Evolutionary conservation across 2,113 vertebrate genomes (phyloP), one percentile per base, ranked within the genome.

Genomic region (Nesoenas mayeri): DNA sequence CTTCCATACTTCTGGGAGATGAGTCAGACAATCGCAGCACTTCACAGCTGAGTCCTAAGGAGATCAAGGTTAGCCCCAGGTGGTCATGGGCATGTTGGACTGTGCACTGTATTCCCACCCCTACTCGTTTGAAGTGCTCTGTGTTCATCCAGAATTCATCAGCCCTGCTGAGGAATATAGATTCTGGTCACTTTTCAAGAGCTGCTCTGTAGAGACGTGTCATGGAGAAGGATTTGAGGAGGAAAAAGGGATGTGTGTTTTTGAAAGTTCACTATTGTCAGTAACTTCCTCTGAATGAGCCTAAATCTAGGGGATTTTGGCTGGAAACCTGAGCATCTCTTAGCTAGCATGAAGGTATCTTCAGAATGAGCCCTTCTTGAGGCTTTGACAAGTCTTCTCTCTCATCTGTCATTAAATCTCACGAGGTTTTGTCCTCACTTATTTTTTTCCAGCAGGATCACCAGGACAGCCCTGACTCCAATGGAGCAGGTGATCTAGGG

Each of bases 1-100:
- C 99, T 4, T 99, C 99, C 60, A 98, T 99, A 61, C 97, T 98
- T 53, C 97, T 99, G 88, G 99, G 99, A 6, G 99, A 99, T 19
- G 99, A 99, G 95, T 98, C 98, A 71, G 99, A 99, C n/a, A 99
- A 99, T 79, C 98, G 97, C 79, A 97, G 98, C 1, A 86, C 97
- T 84, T 98, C 98, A 91, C 99, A 98, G 10, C 97, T 98, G 81
- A 97, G 98, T 95, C 94, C 97, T 7, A 98, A 95, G 83, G 99
- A 99, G 48, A 88, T 80, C 86, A 98, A 99, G 99, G 99, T 99
- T 66, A 95, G 96, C 40, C 61, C 31, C 73, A 58, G 44, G 29
- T 2, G 7, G 57, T 66, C 69, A 26, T 26, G 6, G 69, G 7
- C 42, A 38, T 34, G 65, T 79, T 82, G 54, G 8, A 67, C 53